phyloP scores from a whole-genome alignment of 2,113 vertebrate genomes.

The Oreochromis aureus region DNA sequence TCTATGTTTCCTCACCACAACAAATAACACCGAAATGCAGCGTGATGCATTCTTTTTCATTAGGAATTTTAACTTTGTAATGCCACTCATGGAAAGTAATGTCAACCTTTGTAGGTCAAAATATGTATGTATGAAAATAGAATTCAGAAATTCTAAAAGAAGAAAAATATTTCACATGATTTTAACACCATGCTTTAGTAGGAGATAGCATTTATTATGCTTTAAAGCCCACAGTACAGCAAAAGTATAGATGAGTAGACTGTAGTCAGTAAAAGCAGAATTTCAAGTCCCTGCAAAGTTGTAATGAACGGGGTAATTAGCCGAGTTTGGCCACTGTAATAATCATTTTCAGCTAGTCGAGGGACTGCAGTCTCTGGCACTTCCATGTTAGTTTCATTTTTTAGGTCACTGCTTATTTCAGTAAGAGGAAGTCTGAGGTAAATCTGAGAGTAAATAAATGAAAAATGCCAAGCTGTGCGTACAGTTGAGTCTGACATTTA shows the following conservation, averaged over 20 bases:
- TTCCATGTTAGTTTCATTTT: background rate
- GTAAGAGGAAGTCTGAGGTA: background rate
- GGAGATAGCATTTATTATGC: background rate
- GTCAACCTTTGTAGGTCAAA: background rate
- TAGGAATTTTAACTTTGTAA: background rate
- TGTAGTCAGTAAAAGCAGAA: background rate
- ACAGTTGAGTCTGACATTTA: background rate
- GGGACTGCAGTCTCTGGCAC: background rate
- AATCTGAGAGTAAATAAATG: background rate
- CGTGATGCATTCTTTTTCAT: background rate
- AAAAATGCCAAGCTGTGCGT: background rate
- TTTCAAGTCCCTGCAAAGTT: background rate
- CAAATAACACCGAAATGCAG: background rate
- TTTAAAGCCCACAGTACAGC: background rate
- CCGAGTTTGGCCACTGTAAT: background rate
- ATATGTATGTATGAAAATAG: background rate
- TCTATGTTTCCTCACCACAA: background rate
- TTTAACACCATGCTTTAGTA: background rate
- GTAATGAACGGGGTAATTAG: background rate
- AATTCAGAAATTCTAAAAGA: background rate
- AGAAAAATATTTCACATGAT: background rate
- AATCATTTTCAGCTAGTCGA: background rate
- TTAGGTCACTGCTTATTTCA: background rate
- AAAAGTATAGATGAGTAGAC: background rate
- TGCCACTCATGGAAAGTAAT: background rate